Evolutionary conservation across 2,797 vertebrate genomes (phyloP), one percentile per base, ranked within the genome.

Genomic region (Girardinus metallicus): DNA sequence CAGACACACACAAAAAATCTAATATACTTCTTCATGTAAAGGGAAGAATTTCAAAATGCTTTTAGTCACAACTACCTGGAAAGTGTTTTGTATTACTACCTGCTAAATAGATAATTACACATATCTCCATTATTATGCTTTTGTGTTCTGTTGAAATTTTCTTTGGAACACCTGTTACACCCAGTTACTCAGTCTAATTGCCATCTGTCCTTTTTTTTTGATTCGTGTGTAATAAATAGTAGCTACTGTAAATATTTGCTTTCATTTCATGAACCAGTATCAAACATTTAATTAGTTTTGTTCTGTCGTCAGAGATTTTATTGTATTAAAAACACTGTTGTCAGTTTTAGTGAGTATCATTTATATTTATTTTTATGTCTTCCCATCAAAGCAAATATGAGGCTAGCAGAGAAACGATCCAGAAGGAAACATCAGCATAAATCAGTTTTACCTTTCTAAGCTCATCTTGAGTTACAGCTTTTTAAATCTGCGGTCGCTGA

Each of bases 311-410:
- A 44, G 11, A 66, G 10, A 55, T 79, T 76, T 70, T 74, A 73
- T 55, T 72, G 41, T 10, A 66, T 43, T 1, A 78, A 60, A 62
- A 13, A 55, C 6, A 49, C 21, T 49, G 36, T 77, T 13, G 75
- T n/a, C 46, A 80, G 53, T 71, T 46, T 43, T 11, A 71, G 13
- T 18, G 66, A 41, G 66, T 12, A 46, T 71, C 2, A 29, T 44
- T 44, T 46, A 16, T 46, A 29, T 44, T 44, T 46, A 16, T 46
- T 29, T 7, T 43, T 1, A 8, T 26, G 6, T 55, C 29, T 75
- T 43, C 12, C 46, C 21, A 39, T 84, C 44, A 82, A 86, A 82
- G 74, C 70, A 87, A 82, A 88, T 82, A 85, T 75, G 26, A 75
- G 46, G 44, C 29, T 62, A 47, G 31, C 44, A 46, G 70, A 82